phyloP scores from a whole-genome alignment of 2,797 vertebrate genomes.

The Pogonophryne albipinna region DNA sequence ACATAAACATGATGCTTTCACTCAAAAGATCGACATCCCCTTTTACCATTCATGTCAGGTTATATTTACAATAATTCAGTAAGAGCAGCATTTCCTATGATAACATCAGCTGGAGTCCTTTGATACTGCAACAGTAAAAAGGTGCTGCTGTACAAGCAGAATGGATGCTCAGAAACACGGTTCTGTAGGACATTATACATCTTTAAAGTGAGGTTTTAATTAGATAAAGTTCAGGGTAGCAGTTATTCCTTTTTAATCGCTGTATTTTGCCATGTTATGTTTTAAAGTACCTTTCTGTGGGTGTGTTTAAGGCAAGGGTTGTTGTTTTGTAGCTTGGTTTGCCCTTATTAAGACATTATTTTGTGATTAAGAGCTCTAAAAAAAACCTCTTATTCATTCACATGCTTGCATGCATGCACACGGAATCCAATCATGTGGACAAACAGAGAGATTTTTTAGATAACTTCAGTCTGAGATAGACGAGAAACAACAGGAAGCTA shows the following conservation, averaged over 20 bases:
- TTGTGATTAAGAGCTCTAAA: slow-evolving; percentile 28
- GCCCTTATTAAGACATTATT: not conserved
- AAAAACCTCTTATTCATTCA: slow-evolving; percentile 15
- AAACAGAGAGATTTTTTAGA: slow-evolving; percentile 50
- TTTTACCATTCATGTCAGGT: not conserved
- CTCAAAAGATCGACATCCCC: not conserved
- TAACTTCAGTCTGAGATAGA: slow-evolving; percentile 51
- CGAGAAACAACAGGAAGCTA: slow-evolving; percentile 77
- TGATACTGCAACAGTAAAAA: not conserved
- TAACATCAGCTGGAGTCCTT: not conserved
- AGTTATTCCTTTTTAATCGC: not conserved
- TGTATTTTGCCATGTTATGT: not conserved
- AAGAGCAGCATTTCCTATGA: not conserved
- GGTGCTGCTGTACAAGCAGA: not conserved
- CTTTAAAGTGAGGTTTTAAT: not conserved
- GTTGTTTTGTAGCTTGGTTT: not conserved
- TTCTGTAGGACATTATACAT: not conserved
- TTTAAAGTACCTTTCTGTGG: not conserved
- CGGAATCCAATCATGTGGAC: slow-evolving; percentile 19
- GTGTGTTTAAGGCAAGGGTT: not conserved
- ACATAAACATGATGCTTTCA: not conserved
- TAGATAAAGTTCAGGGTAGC: not conserved
- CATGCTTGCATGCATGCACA: slow-evolving; percentile 4
- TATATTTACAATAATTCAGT: not conserved
- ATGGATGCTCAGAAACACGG: not conserved